These are phyloP conservation scores for Psococerastis gibbosa DNA, from an alignment of 2,888 invertebrate species.

Conservation along the genomic window DNA sequence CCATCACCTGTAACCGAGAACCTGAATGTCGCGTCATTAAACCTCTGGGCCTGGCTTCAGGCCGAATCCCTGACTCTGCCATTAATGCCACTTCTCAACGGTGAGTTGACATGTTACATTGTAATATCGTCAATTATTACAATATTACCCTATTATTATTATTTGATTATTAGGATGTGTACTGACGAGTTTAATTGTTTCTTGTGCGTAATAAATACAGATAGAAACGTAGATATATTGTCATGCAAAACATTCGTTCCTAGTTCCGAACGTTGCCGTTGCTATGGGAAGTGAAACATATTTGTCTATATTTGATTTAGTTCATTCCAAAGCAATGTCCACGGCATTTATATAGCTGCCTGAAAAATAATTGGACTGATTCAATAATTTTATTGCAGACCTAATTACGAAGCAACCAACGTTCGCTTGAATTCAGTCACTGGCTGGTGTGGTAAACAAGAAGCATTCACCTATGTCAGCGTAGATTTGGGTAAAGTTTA, in stretches of 20 bases:
- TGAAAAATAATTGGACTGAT: too few species aligned
- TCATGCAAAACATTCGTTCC: too few species aligned
- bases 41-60: conserved; percentile 79
- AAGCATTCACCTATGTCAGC: conserved; percentile 88
- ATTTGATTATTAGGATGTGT: too few species aligned
- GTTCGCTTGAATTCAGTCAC: conserved; percentile 81
- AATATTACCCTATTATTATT: too few species aligned
- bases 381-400: conserved; percentile 28
- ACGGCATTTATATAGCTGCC: not conserved
- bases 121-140: too few species aligned
- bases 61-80: conserved; percentile 81
- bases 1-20: conserved; percentile 76
- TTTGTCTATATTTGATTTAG: not conserved
- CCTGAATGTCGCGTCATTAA: conserved; percentile 86
- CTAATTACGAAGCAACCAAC: conserved; percentile 79
- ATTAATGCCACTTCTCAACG: conserved; percentile 89
- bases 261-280: not conserved
- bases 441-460: conserved; percentile 94
- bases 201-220: too few species aligned
- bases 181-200: too few species aligned
- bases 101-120: too few species aligned
- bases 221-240: too few species aligned
- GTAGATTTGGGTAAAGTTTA: conserved; percentile 88
- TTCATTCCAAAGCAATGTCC: not conserved
- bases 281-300: not conserved